Evolutionary conservation across 1,140 invertebrate genomes (phyloP), one percentile per base, ranked within the genome.

Genomic region (Drosophila teissieri): DNA sequence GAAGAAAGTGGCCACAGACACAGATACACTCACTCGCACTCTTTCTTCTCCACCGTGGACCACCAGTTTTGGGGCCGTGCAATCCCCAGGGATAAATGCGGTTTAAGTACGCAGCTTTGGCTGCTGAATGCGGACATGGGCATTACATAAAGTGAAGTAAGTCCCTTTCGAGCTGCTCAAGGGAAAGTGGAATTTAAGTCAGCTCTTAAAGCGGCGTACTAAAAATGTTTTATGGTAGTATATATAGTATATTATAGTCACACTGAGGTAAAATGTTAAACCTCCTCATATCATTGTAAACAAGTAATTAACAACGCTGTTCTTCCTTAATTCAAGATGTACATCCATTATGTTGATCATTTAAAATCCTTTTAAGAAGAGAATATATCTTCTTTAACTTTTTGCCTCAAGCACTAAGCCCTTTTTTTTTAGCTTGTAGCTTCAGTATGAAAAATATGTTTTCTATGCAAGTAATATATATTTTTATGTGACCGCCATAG

Each of bases 61-160:
- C 36, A 19, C 7, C 15, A 36, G 10, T 12, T 70, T 70, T 57
- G 73, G 73, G 57, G 56, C 42, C 74, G 54, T n/a, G 40, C 48
- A 36, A 48, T 73, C 70, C 70, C 56, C 11, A 12, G 51, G 72
- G 76, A 69, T 73, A 62, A 68, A 44, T 73, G 48, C 40, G 40
- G 48, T 51, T 56, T 63, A 58, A 79, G 69, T 42, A 64, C 78
- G 42, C 24, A 31, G 44, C 44, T 63, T 44, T 57, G 14, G 6
- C 27, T 40, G 61, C 40, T 31, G 49, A 24, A 31, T 46, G 39
- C 17, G 36, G 42, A 42, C 27, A 34, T 48, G 64, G 27, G n/a
- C 64, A 56, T 70, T 49, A 70, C 44, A 70, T 57, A 57, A 48
- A 70, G 64, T 70, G 27, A 42, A 55, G 68, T 49, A 70, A 70